Evolutionary conservation across 2,113 vertebrate species (phyloP).

Genomic region (Diadophis punctatus): DNA sequence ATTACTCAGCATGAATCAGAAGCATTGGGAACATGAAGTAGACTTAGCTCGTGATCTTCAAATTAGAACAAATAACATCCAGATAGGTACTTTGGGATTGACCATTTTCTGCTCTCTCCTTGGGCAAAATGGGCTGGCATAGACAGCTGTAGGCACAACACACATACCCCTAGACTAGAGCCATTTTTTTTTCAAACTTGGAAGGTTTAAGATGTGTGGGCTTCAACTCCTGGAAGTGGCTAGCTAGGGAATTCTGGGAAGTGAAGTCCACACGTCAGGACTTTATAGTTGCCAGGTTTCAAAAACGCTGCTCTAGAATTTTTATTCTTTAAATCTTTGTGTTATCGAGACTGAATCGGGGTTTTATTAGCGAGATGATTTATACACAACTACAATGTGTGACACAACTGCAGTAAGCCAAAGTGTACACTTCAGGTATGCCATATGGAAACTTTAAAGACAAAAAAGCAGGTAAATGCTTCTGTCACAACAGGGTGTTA

Average conservation of each 20-base stretch:
- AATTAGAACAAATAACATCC: neutral
- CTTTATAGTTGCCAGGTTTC: neutral
- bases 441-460: conserved; percentile 56
- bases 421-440: conserved; percentile 48
- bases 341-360: neutral
- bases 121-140: neutral
- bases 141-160: neutral
- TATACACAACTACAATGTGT: conserved; percentile 66
- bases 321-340: neutral
- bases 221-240: neutral
- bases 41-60: neutral
- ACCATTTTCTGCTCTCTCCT: neutral
- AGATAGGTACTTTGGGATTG: neutral
- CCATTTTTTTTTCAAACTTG: neutral
- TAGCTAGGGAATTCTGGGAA: neutral
- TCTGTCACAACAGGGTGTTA: conserved; percentile 45
- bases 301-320: neutral
- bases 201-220: neutral
- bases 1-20: neutral
- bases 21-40: neutral
- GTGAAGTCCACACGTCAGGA: neutral
- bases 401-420: conserved; percentile 47
- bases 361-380: conserved; percentile 71
- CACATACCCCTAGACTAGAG: neutral
- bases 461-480: conserved; percentile 51